Conservation (phyloP, 2,797 vertebrate species). For the Lutjanus campechanus region DNA sequence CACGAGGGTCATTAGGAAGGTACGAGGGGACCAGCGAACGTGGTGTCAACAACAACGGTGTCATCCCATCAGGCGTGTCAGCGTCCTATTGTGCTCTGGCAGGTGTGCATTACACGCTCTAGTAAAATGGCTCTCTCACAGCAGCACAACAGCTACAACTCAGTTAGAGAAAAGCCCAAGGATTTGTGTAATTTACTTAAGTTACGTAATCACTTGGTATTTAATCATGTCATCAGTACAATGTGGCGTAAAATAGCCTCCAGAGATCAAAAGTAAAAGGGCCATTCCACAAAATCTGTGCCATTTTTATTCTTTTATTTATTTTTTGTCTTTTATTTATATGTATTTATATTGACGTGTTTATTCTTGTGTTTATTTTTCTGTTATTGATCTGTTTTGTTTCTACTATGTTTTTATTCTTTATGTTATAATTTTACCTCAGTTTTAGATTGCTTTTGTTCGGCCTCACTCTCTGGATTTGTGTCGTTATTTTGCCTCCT, state of each 20-base stretch:
- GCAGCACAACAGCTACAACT: neutral
- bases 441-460: too few relatives aligned
- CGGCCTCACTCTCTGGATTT: too few relatives aligned
- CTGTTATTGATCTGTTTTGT: too few relatives aligned
- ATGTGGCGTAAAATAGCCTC: neutral
- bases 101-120: conserved; percentile 54
- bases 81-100: conserved; percentile 48
- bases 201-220: neutral
- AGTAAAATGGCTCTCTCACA: neutral
- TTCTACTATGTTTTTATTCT: too few relatives aligned
- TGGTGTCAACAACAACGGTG: conserved; percentile 43
- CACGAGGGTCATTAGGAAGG: conserved; percentile 28
- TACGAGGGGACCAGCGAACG: conserved; percentile 7
- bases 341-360: too few relatives aligned
- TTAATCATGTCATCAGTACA: neutral
- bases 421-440: too few relatives aligned
- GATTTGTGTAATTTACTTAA: neutral
- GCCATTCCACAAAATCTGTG: too few relatives aligned
- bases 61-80: conserved; percentile 57
- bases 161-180: neutral
- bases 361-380: too few relatives aligned
- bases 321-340: too few relatives aligned
- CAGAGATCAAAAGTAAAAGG: neutral
- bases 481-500: too few relatives aligned
- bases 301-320: too few relatives aligned